phyloP scores from a whole-genome alignment of 2,888 invertebrate species.

The Ptilodon capucinus region DNA sequence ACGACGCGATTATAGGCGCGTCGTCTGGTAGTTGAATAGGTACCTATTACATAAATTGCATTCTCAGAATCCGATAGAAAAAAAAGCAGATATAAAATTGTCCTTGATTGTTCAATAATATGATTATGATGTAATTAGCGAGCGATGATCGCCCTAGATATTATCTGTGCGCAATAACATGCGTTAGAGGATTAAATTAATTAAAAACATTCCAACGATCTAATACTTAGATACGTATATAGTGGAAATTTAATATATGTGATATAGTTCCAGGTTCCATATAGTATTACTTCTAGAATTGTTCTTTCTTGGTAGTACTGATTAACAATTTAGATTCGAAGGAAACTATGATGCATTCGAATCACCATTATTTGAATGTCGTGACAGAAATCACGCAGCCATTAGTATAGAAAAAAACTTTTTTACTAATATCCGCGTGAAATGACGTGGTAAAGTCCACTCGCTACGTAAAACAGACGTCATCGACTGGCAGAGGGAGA shows the following conservation, averaged over 20 bases:
- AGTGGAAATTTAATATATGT: background rate
- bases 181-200: conserved; percentile 21
- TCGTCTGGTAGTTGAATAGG: background rate
- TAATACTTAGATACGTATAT: background rate
- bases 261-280: background rate
- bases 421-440: background rate
- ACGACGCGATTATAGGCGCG: background rate
- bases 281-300: background rate
- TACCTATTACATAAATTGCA: conserved; percentile 22
- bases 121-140: conserved; percentile 21
- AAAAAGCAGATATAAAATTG: conserved; percentile 14
- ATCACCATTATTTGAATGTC: no score
- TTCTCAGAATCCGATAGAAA: conserved; percentile 20
- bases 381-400: background rate
- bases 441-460: background rate
- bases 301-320: background rate
- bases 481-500: background rate
- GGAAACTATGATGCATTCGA: background rate
- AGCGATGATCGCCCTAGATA: conserved; percentile 14
- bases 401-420: background rate
- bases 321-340: background rate
- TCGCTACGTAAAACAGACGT: background rate
- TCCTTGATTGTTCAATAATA: conserved; percentile 22
- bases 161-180: conserved; percentile 16
- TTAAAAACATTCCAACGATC: conserved; percentile 23